Conservation (phyloP, 2,113 vertebrate genomes). For the Nanorana parkeri region DNA sequence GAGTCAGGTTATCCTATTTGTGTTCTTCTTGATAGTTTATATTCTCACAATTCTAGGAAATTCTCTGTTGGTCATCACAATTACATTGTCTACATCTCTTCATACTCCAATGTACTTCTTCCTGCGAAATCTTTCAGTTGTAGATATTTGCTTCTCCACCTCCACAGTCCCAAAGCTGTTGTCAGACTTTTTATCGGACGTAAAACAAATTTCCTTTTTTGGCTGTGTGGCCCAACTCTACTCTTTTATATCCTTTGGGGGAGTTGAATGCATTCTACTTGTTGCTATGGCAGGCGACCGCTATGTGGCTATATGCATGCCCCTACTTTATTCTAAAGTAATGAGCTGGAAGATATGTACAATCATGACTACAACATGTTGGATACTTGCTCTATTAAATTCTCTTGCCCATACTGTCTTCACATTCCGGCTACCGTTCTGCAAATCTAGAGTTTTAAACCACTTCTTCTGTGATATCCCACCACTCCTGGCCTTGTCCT, state of each 20-base stretch:
- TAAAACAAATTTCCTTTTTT: slow-evolving; percentile 18
- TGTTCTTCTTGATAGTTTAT: slow-evolving; percentile 39
- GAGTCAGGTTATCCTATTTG: slow-evolving; percentile 23
- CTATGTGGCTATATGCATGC: slow-evolving; percentile 50
- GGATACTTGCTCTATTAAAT: slow-evolving; percentile 43
- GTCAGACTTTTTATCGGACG: slow-evolving; percentile 1
- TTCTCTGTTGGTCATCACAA: slow-evolving; percentile 38
- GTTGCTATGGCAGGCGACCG: slow-evolving; percentile 52
- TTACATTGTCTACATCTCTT: background rate
- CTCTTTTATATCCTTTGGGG: slow-evolving; percentile 48
- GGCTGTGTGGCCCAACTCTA: slow-evolving; percentile 45
- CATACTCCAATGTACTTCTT: slow-evolving; percentile 51
- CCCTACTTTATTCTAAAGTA: slow-evolving; percentile 39
- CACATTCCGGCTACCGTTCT: slow-evolving; percentile 50
- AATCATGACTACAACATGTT: slow-evolving; percentile 13
- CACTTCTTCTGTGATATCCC: slow-evolving; percentile 56
- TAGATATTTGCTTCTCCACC: slow-evolving; percentile 45
- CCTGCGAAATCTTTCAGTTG: slow-evolving; percentile 37
- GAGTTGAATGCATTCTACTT: slow-evolving; percentile 52
- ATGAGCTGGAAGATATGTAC: slow-evolving; percentile 42
- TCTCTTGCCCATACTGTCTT: slow-evolving; percentile 39
- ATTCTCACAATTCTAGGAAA: slow-evolving; percentile 38
- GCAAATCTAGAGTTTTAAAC: slow-evolving; percentile 38
- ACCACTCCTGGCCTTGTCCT: slow-evolving; percentile 39
- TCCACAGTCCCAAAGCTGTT: slow-evolving; percentile 48